A percentile compares a stretch with the other conserved stretches of the same genome.
Evolutionary conservation across 1,140 invertebrate genomes (phyloP).

Genomic region (Drosophila hydei): DNA sequence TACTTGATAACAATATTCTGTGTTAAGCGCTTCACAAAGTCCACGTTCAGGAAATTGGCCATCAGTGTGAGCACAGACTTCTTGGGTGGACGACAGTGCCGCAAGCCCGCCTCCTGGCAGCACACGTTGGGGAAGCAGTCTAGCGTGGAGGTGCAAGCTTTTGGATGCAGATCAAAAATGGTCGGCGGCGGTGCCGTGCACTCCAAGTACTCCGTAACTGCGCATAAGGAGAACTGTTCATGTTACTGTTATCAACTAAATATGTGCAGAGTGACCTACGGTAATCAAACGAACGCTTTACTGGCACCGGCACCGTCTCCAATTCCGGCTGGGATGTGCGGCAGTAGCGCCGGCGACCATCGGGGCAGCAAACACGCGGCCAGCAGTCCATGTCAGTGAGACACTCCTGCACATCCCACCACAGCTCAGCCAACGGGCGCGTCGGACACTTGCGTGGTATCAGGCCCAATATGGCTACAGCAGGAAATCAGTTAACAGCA

Average conservation of each 20-base stretch:
- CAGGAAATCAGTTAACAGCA: background rate
- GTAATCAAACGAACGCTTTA: conserved; percentile 84
- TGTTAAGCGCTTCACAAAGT: conserved; percentile 78
- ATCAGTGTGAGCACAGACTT: conserved; percentile 87
- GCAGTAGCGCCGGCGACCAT: conserved; percentile 87
- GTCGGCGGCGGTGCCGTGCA: conserved; percentile 88
- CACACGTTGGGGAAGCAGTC: conserved; percentile 91
- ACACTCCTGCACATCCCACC: conserved; percentile 88
- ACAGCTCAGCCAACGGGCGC: conserved; percentile 87
- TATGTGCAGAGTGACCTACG: conserved; percentile 71
- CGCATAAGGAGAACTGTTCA: background rate
- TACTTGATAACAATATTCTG: conserved; percentile 83
- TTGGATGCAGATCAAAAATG: conserved; percentile 87
- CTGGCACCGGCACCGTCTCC: conserved; percentile 86
- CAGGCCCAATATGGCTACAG: conserved; percentile 86
- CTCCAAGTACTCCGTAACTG: conserved; percentile 88
- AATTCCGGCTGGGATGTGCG: conserved; percentile 87
- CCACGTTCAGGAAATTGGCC: conserved; percentile 85
- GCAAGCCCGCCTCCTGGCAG: conserved; percentile 88
- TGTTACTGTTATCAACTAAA: background rate
- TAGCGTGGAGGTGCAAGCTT: conserved; percentile 87
- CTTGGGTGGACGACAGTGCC: conserved; percentile 88
- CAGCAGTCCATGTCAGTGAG: conserved; percentile 88
- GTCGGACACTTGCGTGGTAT: conserved; percentile 87
- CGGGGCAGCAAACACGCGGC: conserved; percentile 89